phyloP scores from a whole-genome alignment of 2,797 vertebrate species.

The Aplochiton taeniatus region DNA sequence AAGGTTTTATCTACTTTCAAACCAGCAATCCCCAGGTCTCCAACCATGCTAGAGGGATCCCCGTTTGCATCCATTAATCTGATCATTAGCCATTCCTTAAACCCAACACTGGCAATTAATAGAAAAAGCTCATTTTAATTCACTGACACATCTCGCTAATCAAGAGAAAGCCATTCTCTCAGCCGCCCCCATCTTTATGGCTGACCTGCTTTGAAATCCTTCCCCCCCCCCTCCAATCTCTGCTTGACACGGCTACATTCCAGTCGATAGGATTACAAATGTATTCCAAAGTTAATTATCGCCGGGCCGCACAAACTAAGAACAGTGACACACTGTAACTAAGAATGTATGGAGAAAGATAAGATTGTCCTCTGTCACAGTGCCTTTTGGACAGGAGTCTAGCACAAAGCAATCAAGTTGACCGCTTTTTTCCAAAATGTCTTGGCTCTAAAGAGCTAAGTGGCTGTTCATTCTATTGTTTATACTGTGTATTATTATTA shows the following conservation, averaged over 20 bases:
- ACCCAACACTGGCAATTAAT: constrained; percentile 55
- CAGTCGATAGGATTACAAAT: too few relatives aligned
- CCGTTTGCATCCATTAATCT: constrained; percentile 65
- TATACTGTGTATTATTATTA: too few relatives aligned
- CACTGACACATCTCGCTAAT: constrained; percentile 38
- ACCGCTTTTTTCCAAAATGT: too few relatives aligned
- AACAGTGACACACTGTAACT: too few relatives aligned
- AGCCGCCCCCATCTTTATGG: constrained; percentile 9
- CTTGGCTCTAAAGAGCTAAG: too few relatives aligned
- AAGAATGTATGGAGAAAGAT: too few relatives aligned
- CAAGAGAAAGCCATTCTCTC: background rate
- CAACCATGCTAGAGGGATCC: constrained; percentile 53
- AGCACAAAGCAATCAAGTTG: too few relatives aligned
- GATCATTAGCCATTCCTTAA: constrained; percentile 65
- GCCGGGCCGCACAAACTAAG: too few relatives aligned
- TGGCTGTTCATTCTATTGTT: too few relatives aligned
- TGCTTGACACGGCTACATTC: background rate
- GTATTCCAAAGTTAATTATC: too few relatives aligned
- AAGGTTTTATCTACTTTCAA: constrained; percentile 70
- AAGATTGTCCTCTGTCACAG: too few relatives aligned
- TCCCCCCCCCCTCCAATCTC: background rate
- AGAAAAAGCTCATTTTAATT: constrained; percentile 49
- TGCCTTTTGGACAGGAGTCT: too few relatives aligned
- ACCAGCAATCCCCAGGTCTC: constrained; percentile 59
- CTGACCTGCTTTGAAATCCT: constrained; percentile 29